Conservation (phyloP, 2,888 invertebrate genomes). For the Xylocampa areola region DNA sequence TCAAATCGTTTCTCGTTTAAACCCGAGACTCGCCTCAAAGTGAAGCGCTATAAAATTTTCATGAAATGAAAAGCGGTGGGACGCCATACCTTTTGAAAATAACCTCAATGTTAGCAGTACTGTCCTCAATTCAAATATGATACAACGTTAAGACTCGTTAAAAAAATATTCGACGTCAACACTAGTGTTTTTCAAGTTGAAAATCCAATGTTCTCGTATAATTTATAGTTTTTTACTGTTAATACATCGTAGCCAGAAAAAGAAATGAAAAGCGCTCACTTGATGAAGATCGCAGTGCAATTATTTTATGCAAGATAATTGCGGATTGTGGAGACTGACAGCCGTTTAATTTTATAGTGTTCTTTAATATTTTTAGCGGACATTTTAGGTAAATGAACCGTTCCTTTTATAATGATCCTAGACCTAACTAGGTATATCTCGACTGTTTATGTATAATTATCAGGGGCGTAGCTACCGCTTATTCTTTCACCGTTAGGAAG, state of each 20-base stretch:
- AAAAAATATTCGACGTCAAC: constrained; percentile 62
- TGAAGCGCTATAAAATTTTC: constrained; percentile 76
- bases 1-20: constrained; percentile 79
- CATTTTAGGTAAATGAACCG: constrained; percentile 31
- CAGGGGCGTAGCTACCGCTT: too few relatives aligned
- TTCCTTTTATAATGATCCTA: constrained; percentile 19
- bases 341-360: constrained; percentile 51
- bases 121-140: constrained; percentile 57
- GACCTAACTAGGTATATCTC: constrained; percentile 13
- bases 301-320: constrained; percentile 73
- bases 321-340: constrained; percentile 66
- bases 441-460: not conserved
- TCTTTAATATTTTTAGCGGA: constrained; percentile 52
- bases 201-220: constrained; percentile 33
- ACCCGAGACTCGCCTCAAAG: constrained; percentile 74
- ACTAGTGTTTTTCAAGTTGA: constrained; percentile 50
- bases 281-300: constrained; percentile 67
- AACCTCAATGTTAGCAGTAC: constrained; percentile 68
- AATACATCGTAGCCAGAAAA: constrained; percentile 52
- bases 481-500: too few relatives aligned
- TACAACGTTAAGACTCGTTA: constrained; percentile 51
- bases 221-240: constrained; percentile 48
- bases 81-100: constrained; percentile 71
- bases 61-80: constrained; percentile 71
- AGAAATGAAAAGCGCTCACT: constrained; percentile 71